Percentiles rank a stretch among this genome's conserved stretches.
Conservation (phyloP, 2,888 invertebrate genomes). For the Leptodirus hochenwartii region DNA sequence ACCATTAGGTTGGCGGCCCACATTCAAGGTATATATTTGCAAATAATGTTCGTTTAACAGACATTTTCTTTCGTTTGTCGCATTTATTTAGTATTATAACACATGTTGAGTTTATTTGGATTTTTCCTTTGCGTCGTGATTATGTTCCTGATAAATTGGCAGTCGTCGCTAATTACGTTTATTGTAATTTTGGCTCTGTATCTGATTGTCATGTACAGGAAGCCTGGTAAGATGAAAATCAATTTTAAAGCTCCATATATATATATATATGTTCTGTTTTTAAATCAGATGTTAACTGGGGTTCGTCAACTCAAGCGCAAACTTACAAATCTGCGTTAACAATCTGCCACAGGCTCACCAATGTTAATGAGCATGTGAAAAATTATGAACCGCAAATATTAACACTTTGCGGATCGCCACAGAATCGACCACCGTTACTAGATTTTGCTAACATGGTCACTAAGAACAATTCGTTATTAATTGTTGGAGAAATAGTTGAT, state of each 20-base stretch:
- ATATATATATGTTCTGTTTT: neutral
- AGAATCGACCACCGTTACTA: conserved; percentile 68
- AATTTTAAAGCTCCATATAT: conserved; percentile 4
- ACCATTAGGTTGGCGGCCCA: conserved; percentile 79
- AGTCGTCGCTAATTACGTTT: conserved; percentile 81
- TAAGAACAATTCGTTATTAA: conserved; percentile 75
- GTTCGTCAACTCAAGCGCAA: conserved; percentile 91
- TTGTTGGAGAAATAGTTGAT: conserved; percentile 73
- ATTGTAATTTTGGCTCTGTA: conserved; percentile 76
- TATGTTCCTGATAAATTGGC: conserved; percentile 91
- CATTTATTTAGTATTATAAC: conserved; percentile 63
- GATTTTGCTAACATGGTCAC: conserved; percentile 86
- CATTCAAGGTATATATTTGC: conserved; percentile 60
- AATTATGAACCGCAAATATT: conserved; percentile 91
- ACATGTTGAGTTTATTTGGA: conserved; percentile 70
- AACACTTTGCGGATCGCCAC: conserved; percentile 71
- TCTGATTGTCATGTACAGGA: conserved; percentile 80
- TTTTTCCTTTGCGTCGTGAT: conserved; percentile 70
- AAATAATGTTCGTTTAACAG: conserved; percentile 5
- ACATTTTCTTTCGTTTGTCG: too few species aligned
- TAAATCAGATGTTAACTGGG: conserved; percentile 80
- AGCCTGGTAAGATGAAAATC: conserved; percentile 82
- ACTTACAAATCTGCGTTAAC: conserved; percentile 83
- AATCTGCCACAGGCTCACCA: conserved; percentile 61
- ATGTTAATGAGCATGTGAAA: conserved; percentile 90